Evolutionary conservation across 2,888 invertebrate genomes (phyloP), one percentile per base, ranked within the genome.

Genomic region (Zhuqinia jingwanae): DNA sequence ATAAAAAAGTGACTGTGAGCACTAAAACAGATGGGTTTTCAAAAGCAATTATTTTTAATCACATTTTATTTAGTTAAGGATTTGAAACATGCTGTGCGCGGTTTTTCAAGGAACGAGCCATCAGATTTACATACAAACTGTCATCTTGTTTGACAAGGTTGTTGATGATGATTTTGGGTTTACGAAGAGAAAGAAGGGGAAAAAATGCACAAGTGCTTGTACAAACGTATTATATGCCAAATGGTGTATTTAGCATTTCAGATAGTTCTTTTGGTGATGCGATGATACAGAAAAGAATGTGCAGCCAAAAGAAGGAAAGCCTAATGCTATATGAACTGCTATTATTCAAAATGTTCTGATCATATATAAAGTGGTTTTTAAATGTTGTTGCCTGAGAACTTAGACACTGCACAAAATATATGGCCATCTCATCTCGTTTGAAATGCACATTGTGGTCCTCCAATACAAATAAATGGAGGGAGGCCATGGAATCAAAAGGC

Each of bases 71-170:
- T 65, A 50, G 70, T 58, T 45, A 45, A 30, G 30, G 25, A 13
- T 53, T 78, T n/a, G n/a, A 25, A 79, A 10, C 68, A 65, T 68
- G 79, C 27, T 50, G 58, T 60, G 60, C 27, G 63, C 60, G 20
- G 45, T 22, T 50, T n/a, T 53, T 22, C 42, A 70, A 17, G 76
- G 76, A 76, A 58, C 56, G 76, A 63, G 73, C 75, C 27, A 63
- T 75, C 75, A 53, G 70, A 81, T 73, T 63, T 63, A 82, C 42
- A 70, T 75, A 75, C 25, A 42, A 82, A 82, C 73, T 82, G 82
- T 82, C 82, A 82, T 82, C 82, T 82, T 82, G 82, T 77, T 83
- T 83, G 83, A 83, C 83, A 83, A 83, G 77, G 76, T 76, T 83
- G 76, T 77, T 68, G 22, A 15, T 68, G 68, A 20, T 65, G 20